These are phyloP conservation scores for Agonopterix alstromeriana DNA, from an alignment of 2,888 invertebrate genomes.

Conservation along the genomic window DNA sequence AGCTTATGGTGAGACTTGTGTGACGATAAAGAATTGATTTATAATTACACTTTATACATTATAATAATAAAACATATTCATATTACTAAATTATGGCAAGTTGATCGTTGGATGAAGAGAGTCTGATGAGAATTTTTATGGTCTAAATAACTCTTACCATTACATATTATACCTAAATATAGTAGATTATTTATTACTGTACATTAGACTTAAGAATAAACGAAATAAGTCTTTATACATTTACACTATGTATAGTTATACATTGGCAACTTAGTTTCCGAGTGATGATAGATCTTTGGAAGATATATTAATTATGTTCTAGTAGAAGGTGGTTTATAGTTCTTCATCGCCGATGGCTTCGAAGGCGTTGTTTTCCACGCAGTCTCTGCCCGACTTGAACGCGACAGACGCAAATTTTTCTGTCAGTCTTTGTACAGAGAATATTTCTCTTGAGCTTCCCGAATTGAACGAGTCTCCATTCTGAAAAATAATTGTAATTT, in stretches of 20 bases:
- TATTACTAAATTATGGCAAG: constrained; percentile 9
- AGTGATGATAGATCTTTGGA: constrained; percentile 41
- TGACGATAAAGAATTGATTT: background rate
- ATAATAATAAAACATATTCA: background rate
- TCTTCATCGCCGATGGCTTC: constrained; percentile 98
- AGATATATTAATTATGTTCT: constrained; percentile 5
- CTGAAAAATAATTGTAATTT: constrained; percentile 41
- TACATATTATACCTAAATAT: background rate
- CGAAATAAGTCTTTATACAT: constrained; percentile 19
- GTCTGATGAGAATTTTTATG: background rate
- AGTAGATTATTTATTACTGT: no score
- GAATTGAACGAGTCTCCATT: constrained; percentile 74
- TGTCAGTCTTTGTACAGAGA: constrained; percentile 85
- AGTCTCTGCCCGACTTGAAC: constrained; percentile 82
- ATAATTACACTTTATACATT: background rate
- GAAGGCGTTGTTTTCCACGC: constrained; percentile 94
- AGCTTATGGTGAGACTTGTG: background rate
- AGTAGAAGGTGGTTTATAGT: constrained; percentile 66
- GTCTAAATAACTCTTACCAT: background rate
- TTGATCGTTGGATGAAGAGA: background rate
- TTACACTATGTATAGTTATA: constrained; percentile 30
- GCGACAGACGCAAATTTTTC: constrained; percentile 84
- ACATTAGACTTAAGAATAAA: constrained; percentile 4
- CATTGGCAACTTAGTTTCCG: constrained; percentile 47
- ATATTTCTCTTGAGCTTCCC: constrained; percentile 78